Percentiles rank a stretch among this genome's conserved stretches.
phyloP scores from a whole-genome alignment of 2,888 invertebrate species.

The Globia sparganii region DNA sequence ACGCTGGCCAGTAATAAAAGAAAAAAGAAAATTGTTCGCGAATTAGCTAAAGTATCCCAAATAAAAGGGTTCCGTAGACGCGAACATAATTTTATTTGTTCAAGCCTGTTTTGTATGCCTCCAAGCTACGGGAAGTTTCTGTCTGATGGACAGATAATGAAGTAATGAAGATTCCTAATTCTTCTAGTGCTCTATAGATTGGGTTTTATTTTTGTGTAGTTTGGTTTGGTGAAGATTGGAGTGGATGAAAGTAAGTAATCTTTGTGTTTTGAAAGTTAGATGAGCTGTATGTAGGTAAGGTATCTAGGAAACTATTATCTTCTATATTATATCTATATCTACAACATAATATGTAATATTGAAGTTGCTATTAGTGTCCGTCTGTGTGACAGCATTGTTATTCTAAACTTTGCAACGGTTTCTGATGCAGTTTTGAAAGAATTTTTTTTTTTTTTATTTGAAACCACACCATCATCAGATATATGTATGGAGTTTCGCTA shows the following conservation, averaged over 20 bases:
- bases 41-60: slow-evolving; percentile 65
- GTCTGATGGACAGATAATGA: slow-evolving; percentile 56
- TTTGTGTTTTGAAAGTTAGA: not conserved
- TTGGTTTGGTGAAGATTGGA: slow-evolving; percentile 36
- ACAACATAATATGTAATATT: too few relatives aligned
- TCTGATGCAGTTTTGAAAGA: not conserved
- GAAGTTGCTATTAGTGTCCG: too few relatives aligned
- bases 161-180: slow-evolving; percentile 61
- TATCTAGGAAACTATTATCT: not conserved
- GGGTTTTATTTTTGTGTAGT: slow-evolving; percentile 42
- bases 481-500: too few relatives aligned
- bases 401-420: not conserved
- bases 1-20: slow-evolving; percentile 39
- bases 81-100: slow-evolving; percentile 66
- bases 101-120: slow-evolving; percentile 59
- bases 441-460: too few relatives aligned
- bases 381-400: too few relatives aligned
- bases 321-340: not conserved
- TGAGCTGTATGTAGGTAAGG: not conserved
- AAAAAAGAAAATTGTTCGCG: slow-evolving; percentile 39
- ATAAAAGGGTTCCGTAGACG: slow-evolving; percentile 51
- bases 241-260: not conserved
- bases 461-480: not conserved
- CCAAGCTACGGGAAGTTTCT: slow-evolving; percentile 36
- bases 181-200: slow-evolving; percentile 52